phyloP scores from a whole-genome alignment of 1,140 invertebrate species.

The Lysiphlebus fabarum region DNA sequence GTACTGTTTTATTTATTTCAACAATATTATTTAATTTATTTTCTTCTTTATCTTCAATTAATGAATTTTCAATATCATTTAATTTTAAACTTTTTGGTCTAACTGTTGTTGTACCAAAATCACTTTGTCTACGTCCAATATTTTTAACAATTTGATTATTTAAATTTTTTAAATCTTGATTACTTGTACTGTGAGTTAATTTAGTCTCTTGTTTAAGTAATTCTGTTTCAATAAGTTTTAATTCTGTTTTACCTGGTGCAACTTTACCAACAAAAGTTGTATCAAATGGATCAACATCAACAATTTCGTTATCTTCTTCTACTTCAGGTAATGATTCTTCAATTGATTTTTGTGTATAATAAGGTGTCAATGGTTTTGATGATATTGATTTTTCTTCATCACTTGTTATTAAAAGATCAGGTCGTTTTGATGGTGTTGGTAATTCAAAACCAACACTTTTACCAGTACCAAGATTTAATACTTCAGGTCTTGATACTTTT shows the following conservation, averaged over 20 bases:
- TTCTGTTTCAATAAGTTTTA: slow-evolving; percentile 71
- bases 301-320: slow-evolving; percentile 41
- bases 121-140: slow-evolving; percentile 32
- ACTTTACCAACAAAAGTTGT: slow-evolving; percentile 72
- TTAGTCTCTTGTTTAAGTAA: slow-evolving; percentile 48
- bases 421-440: slow-evolving; percentile 52
- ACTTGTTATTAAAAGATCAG: slow-evolving; percentile 61
- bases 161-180: slow-evolving; percentile 59
- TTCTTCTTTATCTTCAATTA: slow-evolving; percentile 29
- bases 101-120: slow-evolving; percentile 31
- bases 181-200: slow-evolving; percentile 53
- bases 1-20: slow-evolving; percentile 20
- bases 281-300: slow-evolving; percentile 74
- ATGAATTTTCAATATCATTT: slow-evolving; percentile 14
- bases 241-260: slow-evolving; percentile 68
- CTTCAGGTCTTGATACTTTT: slow-evolving; percentile 61
- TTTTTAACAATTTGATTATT: slow-evolving; percentile 52
- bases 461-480: slow-evolving; percentile 48
- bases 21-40: slow-evolving; percentile 1
- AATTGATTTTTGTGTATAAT: slow-evolving; percentile 60
- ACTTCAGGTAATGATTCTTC: slow-evolving; percentile 47
- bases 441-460: slow-evolving; percentile 73
- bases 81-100: slow-evolving; percentile 28
- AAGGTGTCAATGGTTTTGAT: slow-evolving; percentile 74
- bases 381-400: slow-evolving; percentile 59